Conservation (phyloP, 2,797 vertebrate species). For the Adrianichthys oophorus region DNA sequence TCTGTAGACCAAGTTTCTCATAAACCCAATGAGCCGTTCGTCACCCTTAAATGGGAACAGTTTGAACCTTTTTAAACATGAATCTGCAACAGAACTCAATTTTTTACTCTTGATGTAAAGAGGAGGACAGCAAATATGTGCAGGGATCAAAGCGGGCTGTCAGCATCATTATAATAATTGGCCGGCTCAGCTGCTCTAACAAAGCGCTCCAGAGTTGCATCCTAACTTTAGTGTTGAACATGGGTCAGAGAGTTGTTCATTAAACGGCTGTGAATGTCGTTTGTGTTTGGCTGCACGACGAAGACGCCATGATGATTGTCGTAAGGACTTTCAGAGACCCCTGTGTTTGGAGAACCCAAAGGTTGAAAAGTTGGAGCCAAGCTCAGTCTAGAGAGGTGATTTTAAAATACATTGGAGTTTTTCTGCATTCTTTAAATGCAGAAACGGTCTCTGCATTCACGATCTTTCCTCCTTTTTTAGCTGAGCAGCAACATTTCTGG, state of each 20-base stretch:
- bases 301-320: not conserved
- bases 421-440: conserved; percentile 1
- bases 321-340: no score
- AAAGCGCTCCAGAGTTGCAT: conserved; percentile 10
- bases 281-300: not conserved
- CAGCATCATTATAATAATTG: conserved; percentile 15
- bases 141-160: conserved; percentile 23
- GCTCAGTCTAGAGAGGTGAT: not conserved
- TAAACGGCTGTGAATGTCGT: conserved; percentile 6
- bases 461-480: not conserved
- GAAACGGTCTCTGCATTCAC: not conserved
- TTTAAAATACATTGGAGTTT: no score
- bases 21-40: no score
- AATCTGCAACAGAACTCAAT: not conserved
- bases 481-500: conserved; percentile 13
- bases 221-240: not conserved
- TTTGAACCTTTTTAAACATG: not conserved
- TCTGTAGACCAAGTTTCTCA: no score
- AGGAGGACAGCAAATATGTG: conserved; percentile 13
- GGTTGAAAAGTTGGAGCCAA: conserved; percentile 2
- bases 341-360: no score
- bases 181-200: conserved; percentile 19
- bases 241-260: conserved; percentile 11
- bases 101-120: conserved; percentile 1
- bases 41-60: no score